These are phyloP conservation scores for Falco concolor DNA, from an alignment of 2,797 vertebrate genomes.

Conservation along the genomic window DNA sequence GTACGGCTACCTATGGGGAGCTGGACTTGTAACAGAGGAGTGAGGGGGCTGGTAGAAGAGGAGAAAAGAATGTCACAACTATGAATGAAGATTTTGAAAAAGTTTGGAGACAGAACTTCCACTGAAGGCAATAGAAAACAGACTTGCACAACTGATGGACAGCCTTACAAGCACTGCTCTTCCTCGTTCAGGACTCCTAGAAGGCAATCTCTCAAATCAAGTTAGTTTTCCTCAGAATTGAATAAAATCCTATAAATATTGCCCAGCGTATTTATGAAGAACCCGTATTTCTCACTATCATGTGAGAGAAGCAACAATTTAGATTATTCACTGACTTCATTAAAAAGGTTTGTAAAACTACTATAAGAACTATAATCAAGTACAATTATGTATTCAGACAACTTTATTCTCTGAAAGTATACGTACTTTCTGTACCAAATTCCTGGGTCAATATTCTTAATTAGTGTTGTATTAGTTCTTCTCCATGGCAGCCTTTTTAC, in stretches of 20 bases:
- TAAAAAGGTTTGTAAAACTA: not conserved
- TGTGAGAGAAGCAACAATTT: not conserved
- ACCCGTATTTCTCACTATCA: not conserved
- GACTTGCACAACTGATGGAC: not conserved
- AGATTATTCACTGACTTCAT: not conserved
- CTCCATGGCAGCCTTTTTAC: not conserved
- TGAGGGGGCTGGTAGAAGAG: not conserved
- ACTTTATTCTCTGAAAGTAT: not conserved
- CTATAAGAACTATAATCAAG: not conserved
- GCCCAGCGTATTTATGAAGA: not conserved
- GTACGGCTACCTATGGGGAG: not conserved
- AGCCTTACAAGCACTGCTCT: fast-evolving
- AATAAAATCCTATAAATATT: not conserved
- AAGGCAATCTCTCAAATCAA: not conserved
- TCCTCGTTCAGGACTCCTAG: not conserved
- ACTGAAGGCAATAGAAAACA: not conserved
- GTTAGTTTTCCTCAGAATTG: not conserved
- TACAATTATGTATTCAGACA: not conserved
- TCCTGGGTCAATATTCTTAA: constrained; percentile 28
- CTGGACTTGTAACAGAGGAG: not conserved
- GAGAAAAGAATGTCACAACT: not conserved
- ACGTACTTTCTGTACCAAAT: not conserved
- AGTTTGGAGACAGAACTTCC: not conserved
- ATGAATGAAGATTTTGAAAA: not conserved
- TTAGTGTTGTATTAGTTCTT: constrained; percentile 8